Evolutionary conservation across 2,113 vertebrate species (phyloP).

Genomic region (Todiramphus chloris): DNA sequence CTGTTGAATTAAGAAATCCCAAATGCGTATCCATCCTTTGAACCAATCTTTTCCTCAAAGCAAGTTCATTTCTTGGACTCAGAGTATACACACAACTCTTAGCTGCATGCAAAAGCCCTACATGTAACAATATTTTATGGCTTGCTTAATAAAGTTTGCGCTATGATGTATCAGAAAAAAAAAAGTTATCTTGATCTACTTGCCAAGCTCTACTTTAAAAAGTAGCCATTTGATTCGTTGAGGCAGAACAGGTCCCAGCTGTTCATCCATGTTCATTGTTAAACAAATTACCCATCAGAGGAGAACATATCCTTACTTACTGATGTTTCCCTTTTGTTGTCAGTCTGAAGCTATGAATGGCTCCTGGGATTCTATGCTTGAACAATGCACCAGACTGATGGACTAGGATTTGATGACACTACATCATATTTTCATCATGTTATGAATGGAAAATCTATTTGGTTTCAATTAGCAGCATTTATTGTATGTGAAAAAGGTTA

Average conservation of each 20-base stretch:
- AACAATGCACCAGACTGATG: not conserved
- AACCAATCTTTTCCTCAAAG: not conserved
- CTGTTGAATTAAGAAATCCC: not conserved
- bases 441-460: too few relatives aligned
- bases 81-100: fast-evolving
- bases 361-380: not conserved
- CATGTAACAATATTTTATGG: fast-evolving
- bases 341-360: not conserved
- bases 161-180: not conserved
- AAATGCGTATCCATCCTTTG: not conserved
- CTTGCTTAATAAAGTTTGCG: not conserved
- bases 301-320: not conserved
- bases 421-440: not conserved
- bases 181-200: fast-evolving
- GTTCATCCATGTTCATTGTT: not conserved
- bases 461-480: too few relatives aligned
- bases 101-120: not conserved
- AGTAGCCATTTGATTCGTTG: not conserved
- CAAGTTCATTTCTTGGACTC: not conserved
- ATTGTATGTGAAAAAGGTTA: too few relatives aligned
- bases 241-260: not conserved
- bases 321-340: not conserved
- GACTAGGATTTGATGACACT: not conserved
- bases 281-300: not conserved
- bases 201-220: not conserved